Evolutionary conservation across 1,140 invertebrate genomes (phyloP).

Genomic region (Drosophila gunungcola): DNA sequence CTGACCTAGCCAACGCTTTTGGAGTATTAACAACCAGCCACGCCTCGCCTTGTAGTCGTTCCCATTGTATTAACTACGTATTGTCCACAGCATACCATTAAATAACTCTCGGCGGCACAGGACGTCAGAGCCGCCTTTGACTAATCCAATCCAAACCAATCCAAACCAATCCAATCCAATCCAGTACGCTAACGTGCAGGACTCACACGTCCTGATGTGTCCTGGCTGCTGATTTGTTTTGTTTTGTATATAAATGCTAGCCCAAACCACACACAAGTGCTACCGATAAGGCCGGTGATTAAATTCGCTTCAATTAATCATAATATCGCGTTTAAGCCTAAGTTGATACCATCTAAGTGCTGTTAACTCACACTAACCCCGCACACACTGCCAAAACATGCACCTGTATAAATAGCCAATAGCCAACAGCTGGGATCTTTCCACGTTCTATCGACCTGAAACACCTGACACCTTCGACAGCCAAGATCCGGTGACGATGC

Average conservation of each 20-base stretch:
- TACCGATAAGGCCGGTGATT: constrained; percentile 45
- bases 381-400: constrained; percentile 32
- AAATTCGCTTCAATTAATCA: constrained; percentile 63
- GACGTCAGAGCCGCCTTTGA: constrained; percentile 33
- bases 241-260: constrained; percentile 66
- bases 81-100: constrained; percentile 13
- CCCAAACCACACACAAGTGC: constrained; percentile 5
- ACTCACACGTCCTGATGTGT: constrained; percentile 1
- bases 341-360: constrained; percentile 58
- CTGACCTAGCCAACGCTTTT: constrained; percentile 40
- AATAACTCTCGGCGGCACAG: constrained; percentile 12
- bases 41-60: constrained; percentile 39
- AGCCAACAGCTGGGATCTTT: constrained; percentile 8
- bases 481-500: constrained; percentile 8
- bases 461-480: neutral
- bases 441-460: neutral
- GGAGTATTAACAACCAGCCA: constrained; percentile 48
- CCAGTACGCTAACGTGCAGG: constrained; percentile 29
- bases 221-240: constrained; percentile 31
- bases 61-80: constrained; percentile 32
- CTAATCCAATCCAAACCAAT: constrained; percentile 30
- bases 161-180: constrained; percentile 23
- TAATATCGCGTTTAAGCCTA: constrained; percentile 48
- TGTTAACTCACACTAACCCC: constrained; percentile 62
- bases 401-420: constrained; percentile 52